phyloP scores from a whole-genome alignment of 2,113 vertebrate genomes.

The Halichoeres trimaculatus region DNA sequence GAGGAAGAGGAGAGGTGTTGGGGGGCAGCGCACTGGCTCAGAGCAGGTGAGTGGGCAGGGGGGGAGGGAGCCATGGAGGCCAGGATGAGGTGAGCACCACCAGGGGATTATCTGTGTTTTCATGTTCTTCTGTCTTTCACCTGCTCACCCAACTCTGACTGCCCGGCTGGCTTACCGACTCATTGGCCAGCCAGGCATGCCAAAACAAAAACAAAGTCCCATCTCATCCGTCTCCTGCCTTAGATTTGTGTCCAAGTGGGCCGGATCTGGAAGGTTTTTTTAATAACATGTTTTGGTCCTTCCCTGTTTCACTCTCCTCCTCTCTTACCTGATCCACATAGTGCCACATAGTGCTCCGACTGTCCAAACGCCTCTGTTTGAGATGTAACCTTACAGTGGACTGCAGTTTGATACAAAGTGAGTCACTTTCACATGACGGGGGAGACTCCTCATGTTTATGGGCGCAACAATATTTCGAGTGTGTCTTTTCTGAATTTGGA shows the following conservation, averaged over 20 bases:
- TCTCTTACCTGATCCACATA: neutral
- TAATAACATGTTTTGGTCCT: neutral
- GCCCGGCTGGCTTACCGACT: slow-evolving; percentile 54
- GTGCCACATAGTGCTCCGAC: no score
- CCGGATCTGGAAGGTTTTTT: neutral
- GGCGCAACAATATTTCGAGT: no score
- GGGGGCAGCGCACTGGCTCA: slow-evolving; percentile 45
- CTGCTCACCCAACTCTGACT: slow-evolving; percentile 79
- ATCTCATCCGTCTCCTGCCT: slow-evolving; percentile 34
- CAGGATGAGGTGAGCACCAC: slow-evolving; percentile 67
- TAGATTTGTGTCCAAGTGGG: slow-evolving; percentile 14
- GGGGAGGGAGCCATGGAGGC: slow-evolving; percentile 51
- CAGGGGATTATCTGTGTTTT: slow-evolving; percentile 79
- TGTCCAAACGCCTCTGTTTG: no score
- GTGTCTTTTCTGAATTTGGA: no score
- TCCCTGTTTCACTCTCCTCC: neutral
- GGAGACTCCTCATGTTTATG: no score
- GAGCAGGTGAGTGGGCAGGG: slow-evolving; percentile 65
- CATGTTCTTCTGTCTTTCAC: slow-evolving; percentile 80
- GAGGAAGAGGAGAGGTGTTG: slow-evolving; percentile 52
- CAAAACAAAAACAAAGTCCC: slow-evolving; percentile 61
- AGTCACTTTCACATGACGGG: no score
- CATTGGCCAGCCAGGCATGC: slow-evolving; percentile 55
- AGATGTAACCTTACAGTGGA: no score
- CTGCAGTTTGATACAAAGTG: no score